Base-by-base conservation (phyloP, 2,797 vertebrate species). In the Acipenser ruthenus region DNA sequence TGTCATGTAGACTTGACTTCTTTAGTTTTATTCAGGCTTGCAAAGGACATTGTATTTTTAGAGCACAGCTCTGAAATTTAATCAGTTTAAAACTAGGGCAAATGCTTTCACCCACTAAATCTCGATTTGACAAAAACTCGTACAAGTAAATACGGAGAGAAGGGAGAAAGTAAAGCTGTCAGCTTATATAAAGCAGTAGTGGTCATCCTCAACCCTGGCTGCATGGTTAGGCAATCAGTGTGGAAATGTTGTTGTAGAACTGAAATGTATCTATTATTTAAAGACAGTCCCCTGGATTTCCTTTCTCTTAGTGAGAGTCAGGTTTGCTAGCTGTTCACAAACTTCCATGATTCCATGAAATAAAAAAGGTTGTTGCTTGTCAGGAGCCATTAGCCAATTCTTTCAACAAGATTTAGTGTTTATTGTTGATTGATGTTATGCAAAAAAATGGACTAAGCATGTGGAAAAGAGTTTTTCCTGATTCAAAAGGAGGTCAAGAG, bases 261-360 rank as follows among this genome's bases (percentile, higher is more conserved):
- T 13, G 62, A 37, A 55, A 68, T 64, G 13, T 56, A 63, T 58
- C 10, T 68, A 15, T 68, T 68, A 56, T 68, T 60, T 68, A 64
- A 56, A 2, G 53, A 8, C 67, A 23, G 48, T 18, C 13, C 60
- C 5, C 52, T 56, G 67, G 62, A 68, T 68, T 64, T 68, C 62
- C 66, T 67, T 51, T 11, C 52, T 50, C 47, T 64, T 63, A 11
- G 50, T 64, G 37, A 9, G 62, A 50, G 52, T 50, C 47, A 59
- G 49, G n/a, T 47, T 58, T 58, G 55, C 13, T 58, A 58, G 55
- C 55, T 58, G 4, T 58, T 58, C 55, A 11, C 12, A 58, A 58
- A n/a, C 55, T n/a, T 13, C 55, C 23, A 7, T 11, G 12, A 13
- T 11, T 58, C 10, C 55, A 58, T 37, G 55, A 10, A 13, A 58